Evolutionary conservation across 2,797 vertebrate species (phyloP), one percentile per base, ranked within the genome.

Genomic region (Pseudochromis fuscus): DNA sequence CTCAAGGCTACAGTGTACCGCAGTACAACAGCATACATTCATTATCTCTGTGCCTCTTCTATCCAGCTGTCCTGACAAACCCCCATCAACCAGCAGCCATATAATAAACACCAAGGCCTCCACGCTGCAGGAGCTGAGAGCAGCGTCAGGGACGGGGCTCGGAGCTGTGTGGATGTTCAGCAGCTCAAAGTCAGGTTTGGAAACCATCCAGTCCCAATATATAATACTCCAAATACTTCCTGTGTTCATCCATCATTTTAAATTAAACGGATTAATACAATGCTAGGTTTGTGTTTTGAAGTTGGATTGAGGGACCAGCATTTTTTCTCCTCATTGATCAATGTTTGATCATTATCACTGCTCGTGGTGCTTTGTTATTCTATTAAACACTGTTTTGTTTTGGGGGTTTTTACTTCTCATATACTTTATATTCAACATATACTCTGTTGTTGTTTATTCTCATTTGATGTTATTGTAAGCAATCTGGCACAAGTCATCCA

Each of bases 91-190:
- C 35, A 33, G 75, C 67, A 19, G 83, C 46, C 45, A 18, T 40
- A 23, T 59, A 2, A 59, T 37, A 21, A 24, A 11, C 13, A 89
- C 25, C 48, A 95, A 93, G 78, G 82, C 46, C 2, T 81, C 67
- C 2, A 37, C 86, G 45, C 79, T 87, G 28, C 61, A 12, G 1
- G 24, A 74, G 50, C 73, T 88, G 88, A 93, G 9, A 33, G 31
- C n/a, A n/a, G n/a, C n/a, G n/a, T n/a, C n/a, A n/a, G n/a, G 45
- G 37, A 62, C 44, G 19, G 23, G 35, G 52, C 58, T 50, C 58
- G 52, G 37, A 69, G 30, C 46, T 75, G 52, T 7, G 9, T 44
- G 7, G 25, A 40, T 4, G 1, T 25, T 24, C 37, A 63, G 27
- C 21, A 58, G 44, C 27, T 56, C n/a, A 68, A 62, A 50, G 35